Conservation (phyloP, 2,797 vertebrate genomes). For the Myotis findleyi region DNA sequence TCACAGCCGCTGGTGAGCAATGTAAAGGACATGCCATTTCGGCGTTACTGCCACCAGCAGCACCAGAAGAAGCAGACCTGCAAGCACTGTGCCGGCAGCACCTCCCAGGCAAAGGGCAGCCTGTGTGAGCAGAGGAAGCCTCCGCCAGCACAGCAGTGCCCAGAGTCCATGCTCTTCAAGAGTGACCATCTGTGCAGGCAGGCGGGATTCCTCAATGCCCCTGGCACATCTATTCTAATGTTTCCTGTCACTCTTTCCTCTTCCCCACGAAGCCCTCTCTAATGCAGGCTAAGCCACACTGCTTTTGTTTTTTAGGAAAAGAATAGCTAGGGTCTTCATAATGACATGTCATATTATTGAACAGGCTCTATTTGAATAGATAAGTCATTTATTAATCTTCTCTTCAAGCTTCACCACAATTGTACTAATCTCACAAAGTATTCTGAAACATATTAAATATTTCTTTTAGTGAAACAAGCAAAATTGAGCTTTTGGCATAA, state of each 20-base stretch:
- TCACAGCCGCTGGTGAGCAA: background rate
- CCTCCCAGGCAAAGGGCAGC: background rate
- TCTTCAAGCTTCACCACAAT: background rate
- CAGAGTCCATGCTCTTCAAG: background rate
- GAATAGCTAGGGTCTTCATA: background rate
- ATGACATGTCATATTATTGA: background rate
- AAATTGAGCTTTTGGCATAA: background rate
- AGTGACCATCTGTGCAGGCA: background rate
- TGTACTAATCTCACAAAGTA: background rate
- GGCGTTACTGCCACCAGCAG: background rate
- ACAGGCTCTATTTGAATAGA: background rate
- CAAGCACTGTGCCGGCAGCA: background rate
- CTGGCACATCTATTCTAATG: fast-evolving
- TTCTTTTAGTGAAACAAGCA: background rate
- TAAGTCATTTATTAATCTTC: background rate
- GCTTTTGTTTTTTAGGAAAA: background rate
- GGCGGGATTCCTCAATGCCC: fast-evolving
- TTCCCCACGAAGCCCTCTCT: background rate
- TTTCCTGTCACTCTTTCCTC: background rate
- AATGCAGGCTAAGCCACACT: background rate
- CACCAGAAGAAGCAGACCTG: background rate
- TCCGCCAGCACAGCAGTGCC: background rate
- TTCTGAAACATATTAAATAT: background rate
- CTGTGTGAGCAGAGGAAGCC: background rate
- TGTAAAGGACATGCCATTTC: fast-evolving